Conservation (phyloP, 2,888 invertebrate species). For the Ectropis crepuscularia region DNA sequence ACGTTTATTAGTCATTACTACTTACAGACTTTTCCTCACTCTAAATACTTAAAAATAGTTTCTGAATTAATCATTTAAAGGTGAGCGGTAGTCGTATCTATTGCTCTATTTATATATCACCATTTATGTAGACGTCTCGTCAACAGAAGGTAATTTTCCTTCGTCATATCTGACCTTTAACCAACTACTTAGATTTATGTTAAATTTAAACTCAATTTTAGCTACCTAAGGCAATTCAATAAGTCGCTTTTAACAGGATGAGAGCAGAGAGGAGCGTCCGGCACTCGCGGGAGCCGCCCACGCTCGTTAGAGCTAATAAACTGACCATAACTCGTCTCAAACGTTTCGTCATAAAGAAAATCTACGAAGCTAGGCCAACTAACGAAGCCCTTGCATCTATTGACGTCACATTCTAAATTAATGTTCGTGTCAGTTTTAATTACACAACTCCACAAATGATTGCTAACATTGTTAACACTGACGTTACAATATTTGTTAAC, state of each 20-base stretch:
- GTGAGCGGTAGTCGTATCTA: no score
- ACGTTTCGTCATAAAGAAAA: conserved; percentile 16
- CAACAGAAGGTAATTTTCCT: conserved; percentile 8
- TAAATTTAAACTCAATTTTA: conserved; percentile 17
- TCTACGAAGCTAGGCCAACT: conserved; percentile 10
- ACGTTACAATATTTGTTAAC: conserved; percentile 16
- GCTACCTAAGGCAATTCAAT: conserved; percentile 49
- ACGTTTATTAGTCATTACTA: no score
- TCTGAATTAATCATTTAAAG: no score
- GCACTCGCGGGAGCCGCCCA: conserved; percentile 14
- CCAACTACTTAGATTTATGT: conserved; percentile 12
- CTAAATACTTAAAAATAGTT: no score
- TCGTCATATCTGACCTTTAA: conserved; percentile 13
- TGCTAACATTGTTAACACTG: conserved; percentile 22
- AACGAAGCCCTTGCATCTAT: conserved; percentile 25
- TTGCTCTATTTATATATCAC: background rate
- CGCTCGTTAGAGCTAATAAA: conserved; percentile 55
- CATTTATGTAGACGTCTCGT: background rate
- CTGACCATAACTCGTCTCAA: conserved; percentile 20
- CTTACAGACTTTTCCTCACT: no score
- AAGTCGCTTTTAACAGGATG: conserved; percentile 57
- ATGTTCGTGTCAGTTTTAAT: conserved; percentile 22
- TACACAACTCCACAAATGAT: conserved; percentile 17
- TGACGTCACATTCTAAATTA: conserved; percentile 37
- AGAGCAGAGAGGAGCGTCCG: conserved; percentile 55